A percentile compares a stretch with the other conserved stretches of the same genome.
Conservation (phyloP, 2,113 vertebrate genomes). For the Corythoichthys intestinalis region DNA sequence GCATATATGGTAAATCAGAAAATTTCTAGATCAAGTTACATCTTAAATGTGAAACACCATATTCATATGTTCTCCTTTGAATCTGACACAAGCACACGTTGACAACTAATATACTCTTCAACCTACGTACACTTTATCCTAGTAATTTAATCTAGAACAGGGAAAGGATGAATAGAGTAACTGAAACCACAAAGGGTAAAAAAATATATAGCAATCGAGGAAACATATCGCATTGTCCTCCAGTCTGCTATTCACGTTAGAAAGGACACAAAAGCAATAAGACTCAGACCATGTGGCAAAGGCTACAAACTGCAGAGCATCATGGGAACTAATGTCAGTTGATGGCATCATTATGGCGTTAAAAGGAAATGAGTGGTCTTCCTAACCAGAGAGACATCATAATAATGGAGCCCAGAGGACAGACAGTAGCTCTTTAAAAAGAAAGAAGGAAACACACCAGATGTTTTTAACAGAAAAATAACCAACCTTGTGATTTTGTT, state of each 20-base stretch:
- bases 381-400: slow-evolving; percentile 16
- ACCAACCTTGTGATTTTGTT: not conserved
- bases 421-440: slow-evolving; percentile 12
- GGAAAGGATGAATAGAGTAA: not conserved
- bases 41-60: no score
- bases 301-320: not conserved
- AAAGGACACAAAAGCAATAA: not conserved
- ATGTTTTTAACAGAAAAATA: not conserved
- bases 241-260: not conserved
- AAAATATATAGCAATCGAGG: not conserved
- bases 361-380: slow-evolving; percentile 18
- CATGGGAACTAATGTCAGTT: not conserved
- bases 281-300: not conserved
- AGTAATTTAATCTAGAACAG: not conserved
- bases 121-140: no score
- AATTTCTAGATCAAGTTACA: not conserved
- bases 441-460: not conserved
- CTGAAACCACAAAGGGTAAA: not conserved
- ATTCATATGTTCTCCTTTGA: no score
- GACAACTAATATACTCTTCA: no score
- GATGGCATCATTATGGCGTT: slow-evolving; percentile 9
- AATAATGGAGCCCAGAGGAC: slow-evolving; percentile 14
- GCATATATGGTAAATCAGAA: not conserved
- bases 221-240: not conserved
- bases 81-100: no score